Conservation (phyloP, 1,140 invertebrate genomes). For the Medauroidea extradentata region DNA sequence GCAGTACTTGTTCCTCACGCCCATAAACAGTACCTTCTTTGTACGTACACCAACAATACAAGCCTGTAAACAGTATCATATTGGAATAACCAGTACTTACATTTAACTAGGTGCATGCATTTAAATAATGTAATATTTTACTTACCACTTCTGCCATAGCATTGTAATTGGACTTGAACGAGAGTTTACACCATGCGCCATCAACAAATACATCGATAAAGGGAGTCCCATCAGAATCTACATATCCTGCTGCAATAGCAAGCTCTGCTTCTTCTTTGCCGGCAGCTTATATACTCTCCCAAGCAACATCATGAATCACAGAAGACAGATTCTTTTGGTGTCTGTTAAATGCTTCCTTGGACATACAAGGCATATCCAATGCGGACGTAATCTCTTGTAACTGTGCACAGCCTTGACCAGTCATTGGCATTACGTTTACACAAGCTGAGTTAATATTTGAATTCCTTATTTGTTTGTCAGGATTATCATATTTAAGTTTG, state of each 20-base stretch:
- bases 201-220: constrained; percentile 31
- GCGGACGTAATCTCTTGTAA: no score
- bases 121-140: background rate
- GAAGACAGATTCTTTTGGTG: background rate
- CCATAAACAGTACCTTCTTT: constrained; percentile 34
- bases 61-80: constrained; percentile 15
- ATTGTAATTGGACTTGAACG: constrained; percentile 28
- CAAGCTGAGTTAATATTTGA: no score
- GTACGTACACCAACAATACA: constrained; percentile 32
- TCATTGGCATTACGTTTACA: no score
- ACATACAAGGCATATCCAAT: no score
- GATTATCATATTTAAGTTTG: no score
- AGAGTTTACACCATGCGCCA: constrained; percentile 30
- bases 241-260: constrained; percentile 18
- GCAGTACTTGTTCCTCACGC: constrained; percentile 40
- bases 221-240: constrained; percentile 20
- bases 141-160: constrained; percentile 26
- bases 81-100: background rate
- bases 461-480: no score
- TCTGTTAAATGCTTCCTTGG: no score
- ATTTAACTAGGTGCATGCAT: background rate
- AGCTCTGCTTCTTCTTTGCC: constrained; percentile 22
- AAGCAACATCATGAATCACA: constrained; percentile 8
- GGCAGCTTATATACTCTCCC: constrained; percentile 14
- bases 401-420: no score